Conservation (phyloP, 2,113 vertebrate genomes). For the Phalacrocorax aristotelis region DNA sequence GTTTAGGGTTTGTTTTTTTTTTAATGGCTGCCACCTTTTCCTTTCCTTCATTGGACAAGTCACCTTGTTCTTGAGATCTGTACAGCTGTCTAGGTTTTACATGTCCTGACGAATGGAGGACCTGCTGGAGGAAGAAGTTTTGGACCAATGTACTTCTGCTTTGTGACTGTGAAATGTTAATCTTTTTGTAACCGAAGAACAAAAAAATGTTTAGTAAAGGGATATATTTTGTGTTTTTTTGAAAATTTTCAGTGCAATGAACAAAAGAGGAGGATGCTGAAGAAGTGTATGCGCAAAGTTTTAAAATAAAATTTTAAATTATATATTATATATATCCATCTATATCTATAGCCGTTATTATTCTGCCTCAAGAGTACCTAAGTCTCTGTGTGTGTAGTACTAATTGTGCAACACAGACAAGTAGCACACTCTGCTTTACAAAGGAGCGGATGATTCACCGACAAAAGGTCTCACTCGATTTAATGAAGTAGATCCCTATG, state of each 20-base stretch:
- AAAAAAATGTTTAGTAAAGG: constrained; percentile 78
- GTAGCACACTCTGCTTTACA: neutral
- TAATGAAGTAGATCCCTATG: neutral
- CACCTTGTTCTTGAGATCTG: constrained; percentile 44
- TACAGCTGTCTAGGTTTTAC: constrained; percentile 49
- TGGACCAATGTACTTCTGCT: constrained; percentile 73
- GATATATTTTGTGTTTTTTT: constrained; percentile 84
- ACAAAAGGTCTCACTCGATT: neutral
- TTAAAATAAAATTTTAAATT: constrained; percentile 81
- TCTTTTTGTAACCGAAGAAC: constrained; percentile 83
- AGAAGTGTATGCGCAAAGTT: constrained; percentile 74
- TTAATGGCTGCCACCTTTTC: constrained; percentile 10
- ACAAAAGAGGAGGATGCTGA: constrained; percentile 70
- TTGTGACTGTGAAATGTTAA: constrained; percentile 86
- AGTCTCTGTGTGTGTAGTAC: neutral
- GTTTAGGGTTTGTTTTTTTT: neutral
- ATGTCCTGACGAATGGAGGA: constrained; percentile 46
- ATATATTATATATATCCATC: constrained; percentile 71
- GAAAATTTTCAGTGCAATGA: constrained; percentile 82
- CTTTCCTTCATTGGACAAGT: constrained; percentile 25
- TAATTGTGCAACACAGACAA: neutral
- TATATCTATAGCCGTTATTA: neutral
- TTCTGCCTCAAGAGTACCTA: neutral
- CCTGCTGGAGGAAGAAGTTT: constrained; percentile 57
- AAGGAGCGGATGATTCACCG: neutral